Evolutionary conservation across 1,140 invertebrate genomes (phyloP).

Genomic region (Calephelis virginiensis): DNA sequence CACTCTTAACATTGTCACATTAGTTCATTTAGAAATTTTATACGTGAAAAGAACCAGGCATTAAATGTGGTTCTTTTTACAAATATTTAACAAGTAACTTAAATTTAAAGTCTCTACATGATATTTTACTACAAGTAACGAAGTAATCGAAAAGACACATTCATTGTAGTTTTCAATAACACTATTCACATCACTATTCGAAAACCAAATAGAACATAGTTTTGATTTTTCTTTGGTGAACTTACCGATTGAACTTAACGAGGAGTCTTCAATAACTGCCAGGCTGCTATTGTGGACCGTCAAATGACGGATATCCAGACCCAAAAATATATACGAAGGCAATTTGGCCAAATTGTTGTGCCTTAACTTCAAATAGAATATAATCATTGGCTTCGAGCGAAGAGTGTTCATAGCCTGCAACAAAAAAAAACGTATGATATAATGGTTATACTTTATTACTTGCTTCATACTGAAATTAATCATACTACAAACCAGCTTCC

Average conservation of each 20-base stretch:
- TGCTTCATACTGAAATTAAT: too few species aligned
- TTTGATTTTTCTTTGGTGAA: not conserved
- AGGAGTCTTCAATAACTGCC: constrained; percentile 90
- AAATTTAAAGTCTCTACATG: too few species aligned
- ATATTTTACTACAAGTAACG: too few species aligned
- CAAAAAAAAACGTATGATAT: not conserved
- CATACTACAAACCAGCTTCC: too few species aligned
- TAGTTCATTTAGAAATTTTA: too few species aligned
- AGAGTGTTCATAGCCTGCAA: constrained; percentile 85
- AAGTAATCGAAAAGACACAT: too few species aligned
- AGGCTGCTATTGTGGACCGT: constrained; percentile 92
- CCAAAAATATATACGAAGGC: constrained; percentile 91
- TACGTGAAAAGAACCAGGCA: too few species aligned
- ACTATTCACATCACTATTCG: not conserved
- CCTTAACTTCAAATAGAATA: constrained; percentile 91
- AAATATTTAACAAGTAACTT: too few species aligned
- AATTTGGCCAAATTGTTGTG: constrained; percentile 91
- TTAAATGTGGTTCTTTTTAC: too few species aligned
- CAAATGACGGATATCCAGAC: constrained; percentile 90
- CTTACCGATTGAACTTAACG: constrained; percentile 89
- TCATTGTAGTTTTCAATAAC: not conserved
- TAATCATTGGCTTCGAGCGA: constrained; percentile 86
- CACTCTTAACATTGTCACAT: too few species aligned
- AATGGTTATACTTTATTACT: too few species aligned
- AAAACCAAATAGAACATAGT: not conserved